Evolutionary conservation across 30 jellyfish, hydroid and myxozoan species (phyloP), one percentile per base, ranked within the genome.

Genomic region (Calvadosia cruxmelitensis): DNA sequence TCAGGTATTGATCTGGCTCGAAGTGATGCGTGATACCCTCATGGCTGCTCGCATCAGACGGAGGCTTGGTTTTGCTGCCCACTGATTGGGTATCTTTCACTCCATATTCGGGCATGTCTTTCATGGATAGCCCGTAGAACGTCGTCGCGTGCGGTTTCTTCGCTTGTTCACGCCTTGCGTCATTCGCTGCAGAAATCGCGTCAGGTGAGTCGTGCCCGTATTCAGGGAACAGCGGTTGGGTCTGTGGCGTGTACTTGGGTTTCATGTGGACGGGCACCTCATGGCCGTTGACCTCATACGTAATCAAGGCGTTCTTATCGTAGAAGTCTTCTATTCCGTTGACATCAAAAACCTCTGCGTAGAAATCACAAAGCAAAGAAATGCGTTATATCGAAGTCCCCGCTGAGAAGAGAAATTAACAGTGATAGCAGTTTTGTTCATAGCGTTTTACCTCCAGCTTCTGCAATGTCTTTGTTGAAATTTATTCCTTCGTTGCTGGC

Each of bases 401-500:
- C n/a, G n/a, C n/a, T n/a, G n/a, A n/a, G n/a, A n/a, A n/a, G n/a
- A n/a, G n/a, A n/a, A n/a, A n/a, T n/a, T n/a, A n/a, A n/a, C n/a
- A n/a, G 15, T 42, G 57, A 5, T 5, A 20, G 20, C 20, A 42
- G 57, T 10, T 42, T 10, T 42, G 20, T 42, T 42, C 10, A 42
- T 20, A 42, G 10, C 10, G 10, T 25, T 81, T 28, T 31, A 87
- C 96, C 96, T 71, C 96, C 96, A 31, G 96, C 96, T 66, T 87
- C 96, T 33, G 96, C 96, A 90, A 87, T 87, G 49, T 87, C 96
- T 81, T 87, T 87, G 49, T 87, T 87, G 74, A 87, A 87, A 36
- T 87, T 87, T 27, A 87, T 61, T 16, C 96, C 96, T 75, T 87
- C 96, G 63, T 87, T 87, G 53, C 94, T 87, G 15, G 96, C 83